Evolutionary conservation across 2,113 vertebrate genomes (phyloP).

Genomic region (Ranitomeya variabilis): DNA sequence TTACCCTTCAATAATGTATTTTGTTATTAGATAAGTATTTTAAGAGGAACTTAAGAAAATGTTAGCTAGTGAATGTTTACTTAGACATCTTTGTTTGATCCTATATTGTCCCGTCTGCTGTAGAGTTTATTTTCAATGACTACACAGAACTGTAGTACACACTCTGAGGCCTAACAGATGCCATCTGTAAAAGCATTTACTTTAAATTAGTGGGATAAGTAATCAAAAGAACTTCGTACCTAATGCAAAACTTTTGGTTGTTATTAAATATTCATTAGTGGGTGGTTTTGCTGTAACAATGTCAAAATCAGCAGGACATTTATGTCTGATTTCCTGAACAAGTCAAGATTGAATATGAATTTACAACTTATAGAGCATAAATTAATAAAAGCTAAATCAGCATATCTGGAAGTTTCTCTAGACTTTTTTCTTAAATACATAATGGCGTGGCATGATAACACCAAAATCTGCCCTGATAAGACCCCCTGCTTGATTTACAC

Average conservation of each 20-base stretch:
- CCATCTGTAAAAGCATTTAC: constrained; percentile 88
- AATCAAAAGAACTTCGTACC: constrained; percentile 88
- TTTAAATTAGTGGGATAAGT: constrained; percentile 88
- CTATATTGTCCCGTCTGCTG: constrained; percentile 69
- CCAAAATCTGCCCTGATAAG: constrained; percentile 59
- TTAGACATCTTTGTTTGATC: constrained; percentile 76
- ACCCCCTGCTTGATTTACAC: not conserved
- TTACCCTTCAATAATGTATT: constrained; percentile 65
- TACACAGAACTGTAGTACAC: constrained; percentile 78
- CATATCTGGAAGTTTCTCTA: constrained; percentile 80
- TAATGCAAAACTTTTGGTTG: constrained; percentile 86
- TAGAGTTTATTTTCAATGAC: constrained; percentile 81
- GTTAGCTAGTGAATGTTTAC: constrained; percentile 74
- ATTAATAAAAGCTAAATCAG: constrained; percentile 83
- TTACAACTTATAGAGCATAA: constrained; percentile 83
- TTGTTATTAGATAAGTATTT: constrained; percentile 71
- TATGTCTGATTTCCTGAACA: constrained; percentile 85
- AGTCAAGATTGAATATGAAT: constrained; percentile 86
- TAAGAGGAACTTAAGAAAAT: constrained; percentile 70
- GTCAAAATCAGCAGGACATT: constrained; percentile 84
- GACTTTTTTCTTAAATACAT: constrained; percentile 68
- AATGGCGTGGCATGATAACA: constrained; percentile 63
- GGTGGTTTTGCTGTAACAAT: constrained; percentile 84
- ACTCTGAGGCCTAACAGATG: constrained; percentile 80
- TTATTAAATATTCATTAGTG: constrained; percentile 87